Evolutionary conservation across 2,797 vertebrate species (phyloP).

Genomic region (Rhyacichthys aspro): DNA sequence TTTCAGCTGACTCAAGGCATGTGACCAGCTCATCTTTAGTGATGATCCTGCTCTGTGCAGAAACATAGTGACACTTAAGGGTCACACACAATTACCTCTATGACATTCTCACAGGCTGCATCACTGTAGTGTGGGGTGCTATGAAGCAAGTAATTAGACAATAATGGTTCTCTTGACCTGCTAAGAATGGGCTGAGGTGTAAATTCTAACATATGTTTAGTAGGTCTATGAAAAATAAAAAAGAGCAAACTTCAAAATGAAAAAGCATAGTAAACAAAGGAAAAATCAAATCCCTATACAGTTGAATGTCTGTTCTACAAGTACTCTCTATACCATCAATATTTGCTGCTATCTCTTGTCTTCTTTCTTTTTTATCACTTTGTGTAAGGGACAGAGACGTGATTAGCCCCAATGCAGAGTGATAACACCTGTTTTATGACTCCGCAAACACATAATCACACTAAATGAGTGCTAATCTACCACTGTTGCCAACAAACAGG

Average conservation of each 20-base stretch:
- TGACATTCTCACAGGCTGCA: slow-evolving; percentile 40
- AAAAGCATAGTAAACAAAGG: too few species aligned
- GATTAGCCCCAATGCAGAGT: slow-evolving; percentile 49
- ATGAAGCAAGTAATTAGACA: slow-evolving; percentile 67
- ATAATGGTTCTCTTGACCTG: slow-evolving; percentile 27
- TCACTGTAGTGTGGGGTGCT: slow-evolving; percentile 44
- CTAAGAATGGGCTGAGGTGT: slow-evolving; percentile 26
- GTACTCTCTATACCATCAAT: slow-evolving; percentile 10
- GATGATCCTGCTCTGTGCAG: slow-evolving; percentile 13
- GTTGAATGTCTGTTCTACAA: too few species aligned
- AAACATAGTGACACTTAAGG: slow-evolving; percentile 35
- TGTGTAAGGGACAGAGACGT: slow-evolving; percentile 55
- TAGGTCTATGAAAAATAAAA: not conserved
- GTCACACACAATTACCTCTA: slow-evolving; percentile 38
- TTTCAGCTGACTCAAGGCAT: slow-evolving; percentile 7
- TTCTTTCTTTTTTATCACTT: slow-evolving; percentile 53
- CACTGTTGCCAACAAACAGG: slow-evolving; percentile 57
- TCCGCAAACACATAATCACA: slow-evolving; percentile 64
- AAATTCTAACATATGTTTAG: slow-evolving; percentile 7
- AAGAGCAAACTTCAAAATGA: too few species aligned
- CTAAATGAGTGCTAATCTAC: slow-evolving; percentile 71
- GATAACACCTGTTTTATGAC: slow-evolving; percentile 71
- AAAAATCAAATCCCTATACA: too few species aligned
- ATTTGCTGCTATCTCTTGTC: slow-evolving; percentile 33
- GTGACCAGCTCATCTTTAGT: slow-evolving; percentile 8